Conservation (phyloP, 2,888 invertebrate genomes). For the Sarcophaga subvicina region DNA sequence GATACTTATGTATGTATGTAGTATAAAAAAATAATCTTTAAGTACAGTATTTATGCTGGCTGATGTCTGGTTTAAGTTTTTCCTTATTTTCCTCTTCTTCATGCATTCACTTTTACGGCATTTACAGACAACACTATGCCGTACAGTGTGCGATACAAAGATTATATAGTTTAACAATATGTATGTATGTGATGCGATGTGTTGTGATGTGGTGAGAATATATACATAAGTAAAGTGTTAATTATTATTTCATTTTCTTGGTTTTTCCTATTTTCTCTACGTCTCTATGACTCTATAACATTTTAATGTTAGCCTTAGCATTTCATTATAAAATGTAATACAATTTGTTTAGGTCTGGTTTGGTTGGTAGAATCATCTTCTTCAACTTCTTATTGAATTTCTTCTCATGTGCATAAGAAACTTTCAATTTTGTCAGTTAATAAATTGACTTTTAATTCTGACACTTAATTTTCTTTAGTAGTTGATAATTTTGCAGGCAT, state of each 20-base stretch:
- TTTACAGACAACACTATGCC: neutral
- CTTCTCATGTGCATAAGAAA: slow-evolving; percentile 20
- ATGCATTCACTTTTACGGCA: neutral
- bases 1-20: neutral
- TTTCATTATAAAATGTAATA: slow-evolving; percentile 33
- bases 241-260: slow-evolving; percentile 48
- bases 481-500: slow-evolving; percentile 64
- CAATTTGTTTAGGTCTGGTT: slow-evolving; percentile 26
- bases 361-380: slow-evolving; percentile 16
- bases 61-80: slow-evolving; percentile 32
- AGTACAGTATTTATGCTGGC: slow-evolving; percentile 14
- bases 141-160: neutral
- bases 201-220: slow-evolving; percentile 1
- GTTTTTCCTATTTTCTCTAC: neutral
- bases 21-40: neutral
- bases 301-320: slow-evolving; percentile 46
- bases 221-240: slow-evolving; percentile 1
- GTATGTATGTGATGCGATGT: neutral
- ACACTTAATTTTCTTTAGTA: slow-evolving; percentile 63
- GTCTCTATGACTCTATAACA: slow-evolving; percentile 6
- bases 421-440: slow-evolving; percentile 63
- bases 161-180: neutral
- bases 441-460: slow-evolving; percentile 69
- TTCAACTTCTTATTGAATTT: slow-evolving; percentile 6
- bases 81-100: neutral